A percentile compares a stretch with the other conserved stretches of the same genome.
Evolutionary conservation across 2,113 vertebrate species (phyloP).

Genomic region (Terrapene triunguis): DNA sequence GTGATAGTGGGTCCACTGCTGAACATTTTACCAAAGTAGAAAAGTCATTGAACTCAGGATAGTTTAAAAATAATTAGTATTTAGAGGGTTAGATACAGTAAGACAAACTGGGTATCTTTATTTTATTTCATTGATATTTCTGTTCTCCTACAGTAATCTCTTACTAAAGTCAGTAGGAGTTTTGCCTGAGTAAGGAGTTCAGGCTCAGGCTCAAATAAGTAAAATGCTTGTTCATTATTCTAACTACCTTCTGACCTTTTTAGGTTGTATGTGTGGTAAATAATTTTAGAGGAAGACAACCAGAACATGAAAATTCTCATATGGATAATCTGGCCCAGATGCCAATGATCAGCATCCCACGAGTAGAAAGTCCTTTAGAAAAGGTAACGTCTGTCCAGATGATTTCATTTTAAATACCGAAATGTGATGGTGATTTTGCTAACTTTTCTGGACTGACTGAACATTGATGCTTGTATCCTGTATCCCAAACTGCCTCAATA

Average conservation of each 20-base stretch:
- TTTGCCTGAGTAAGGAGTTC: conserved; percentile 10
- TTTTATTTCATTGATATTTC: background rate
- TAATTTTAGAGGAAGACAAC: conserved; percentile 95
- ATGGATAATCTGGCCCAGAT: conserved; percentile 81
- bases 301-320: conserved; percentile 85
- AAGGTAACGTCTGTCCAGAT: conserved; percentile 90
- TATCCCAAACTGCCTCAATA: background rate
- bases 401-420: conserved; percentile 31
- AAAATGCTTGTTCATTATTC: conserved; percentile 31
- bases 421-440: background rate
- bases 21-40: too few relatives aligned
- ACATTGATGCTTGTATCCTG: background rate
- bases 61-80: background rate
- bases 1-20: background rate
- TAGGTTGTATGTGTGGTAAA: conserved; percentile 98
- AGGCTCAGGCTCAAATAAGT: conserved; percentile 35
- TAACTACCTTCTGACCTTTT: conserved; percentile 65
- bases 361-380: conserved; percentile 94
- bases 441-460: background rate
- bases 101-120: background rate
- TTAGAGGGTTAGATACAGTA: background rate
- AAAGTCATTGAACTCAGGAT: background rate
- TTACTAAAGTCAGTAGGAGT: conserved; percentile 42
- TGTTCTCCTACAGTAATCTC: background rate
- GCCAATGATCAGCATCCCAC: conserved; percentile 87